Base-by-base conservation (phyloP, 2,113 vertebrate genomes). In the Tachycineta bicolor region DNA sequence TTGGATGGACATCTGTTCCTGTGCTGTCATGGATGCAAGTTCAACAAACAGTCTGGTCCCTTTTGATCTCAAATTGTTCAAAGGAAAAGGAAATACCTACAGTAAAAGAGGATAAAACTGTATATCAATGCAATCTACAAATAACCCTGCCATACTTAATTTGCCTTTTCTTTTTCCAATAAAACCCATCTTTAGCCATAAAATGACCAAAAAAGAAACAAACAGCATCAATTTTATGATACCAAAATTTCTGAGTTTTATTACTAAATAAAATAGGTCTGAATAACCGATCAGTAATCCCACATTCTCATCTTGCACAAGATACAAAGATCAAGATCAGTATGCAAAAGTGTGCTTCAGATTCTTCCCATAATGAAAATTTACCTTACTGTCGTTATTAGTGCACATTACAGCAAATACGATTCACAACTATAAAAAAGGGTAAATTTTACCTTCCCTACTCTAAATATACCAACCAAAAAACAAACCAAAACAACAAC, bases 1-100 rank as follows among this genome's bases (percentile, higher is more conserved):
- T 21, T 64, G 16, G 34, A 52, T 60, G 70, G n/a, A 55, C 25
- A 41, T 53, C 26, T 82, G 31, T n/a, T 82, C 47, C 12, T 83
- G 10, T 46, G 12, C 21, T 59, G 22, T 39, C 28, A 47, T 43
- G 39, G 12, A 82, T 59, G 9, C 5, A 80, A 63, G 34, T 70
- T 63, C 43, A 75, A 23, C 49, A 52, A 52, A 52, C 7, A 53
- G 12, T 1, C 3, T 6, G 2, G 14, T 20, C 5, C 1, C 4
- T 79, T 74, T 71, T n/a, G 8, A 14, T 82, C 22, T 53, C 33
- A 49, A 62, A 2, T 52, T n/a, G 10, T 50, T 90, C 28, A 71
- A 87, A 76, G 22, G 26, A 75, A 71, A 87, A 76, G 22, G 26
- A 75, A 62, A 52, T 5, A 56, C 59, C 12, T 67, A 6, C 2